phyloP scores from a whole-genome alignment of 2,888 invertebrate genomes.

The Gymnosoma rotundatum region DNA sequence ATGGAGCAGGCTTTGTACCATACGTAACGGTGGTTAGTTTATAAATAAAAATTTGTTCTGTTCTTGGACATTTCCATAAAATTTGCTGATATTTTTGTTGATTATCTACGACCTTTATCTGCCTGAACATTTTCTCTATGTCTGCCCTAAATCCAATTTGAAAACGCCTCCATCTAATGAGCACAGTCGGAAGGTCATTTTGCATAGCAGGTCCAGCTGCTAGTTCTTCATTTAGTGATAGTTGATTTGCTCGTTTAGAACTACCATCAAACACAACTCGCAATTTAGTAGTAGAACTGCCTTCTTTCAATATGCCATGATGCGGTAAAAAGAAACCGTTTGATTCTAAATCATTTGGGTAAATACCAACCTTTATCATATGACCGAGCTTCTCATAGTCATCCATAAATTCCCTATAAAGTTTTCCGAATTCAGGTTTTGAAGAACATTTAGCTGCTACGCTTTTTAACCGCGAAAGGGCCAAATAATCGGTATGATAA shows the following conservation, averaged over 20 bases:
- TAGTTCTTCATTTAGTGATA: slow-evolving; percentile 56
- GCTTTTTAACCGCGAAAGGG: slow-evolving; percentile 43
- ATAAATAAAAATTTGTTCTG: neutral
- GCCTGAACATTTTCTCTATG: slow-evolving; percentile 67
- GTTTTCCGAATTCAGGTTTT: slow-evolving; percentile 4
- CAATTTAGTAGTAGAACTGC: slow-evolving; percentile 47
- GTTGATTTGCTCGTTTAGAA: slow-evolving; percentile 7
- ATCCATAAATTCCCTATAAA: slow-evolving; percentile 27
- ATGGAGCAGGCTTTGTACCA: slow-evolving; percentile 55
- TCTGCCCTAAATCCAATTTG: slow-evolving; percentile 62
- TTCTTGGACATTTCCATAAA: slow-evolving; percentile 18
- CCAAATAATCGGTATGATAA: slow-evolving; percentile 44
- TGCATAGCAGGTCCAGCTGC: slow-evolving; percentile 60
- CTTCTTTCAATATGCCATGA: slow-evolving; percentile 46
- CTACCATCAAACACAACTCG: slow-evolving; percentile 62
- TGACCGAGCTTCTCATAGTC: slow-evolving; percentile 40
- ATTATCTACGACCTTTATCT: slow-evolving; percentile 38
- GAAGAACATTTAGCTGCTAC: slow-evolving; percentile 29
- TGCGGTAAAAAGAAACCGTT: slow-evolving; percentile 52
- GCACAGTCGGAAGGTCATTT: slow-evolving; percentile 51
- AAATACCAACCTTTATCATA: slow-evolving; percentile 12
- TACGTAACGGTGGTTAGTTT: slow-evolving; percentile 57
- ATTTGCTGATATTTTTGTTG: slow-evolving; percentile 52
- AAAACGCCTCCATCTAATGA: slow-evolving; percentile 52
- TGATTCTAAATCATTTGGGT: slow-evolving; percentile 19